Base-by-base conservation (phyloP, 2,113 vertebrate species). In the Heteronetta atricapilla region DNA sequence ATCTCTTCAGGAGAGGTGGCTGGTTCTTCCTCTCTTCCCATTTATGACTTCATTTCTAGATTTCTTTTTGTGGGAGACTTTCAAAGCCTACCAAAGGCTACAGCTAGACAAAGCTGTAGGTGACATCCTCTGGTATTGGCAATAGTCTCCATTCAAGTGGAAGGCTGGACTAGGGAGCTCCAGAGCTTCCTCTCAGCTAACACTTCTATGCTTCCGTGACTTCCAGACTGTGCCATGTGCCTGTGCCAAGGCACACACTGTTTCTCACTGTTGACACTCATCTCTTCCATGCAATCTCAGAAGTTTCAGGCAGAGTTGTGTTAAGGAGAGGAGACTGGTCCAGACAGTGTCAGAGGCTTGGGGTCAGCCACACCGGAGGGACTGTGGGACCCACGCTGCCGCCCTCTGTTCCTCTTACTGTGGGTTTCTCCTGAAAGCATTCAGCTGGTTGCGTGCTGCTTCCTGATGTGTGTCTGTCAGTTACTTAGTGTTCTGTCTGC, bases 361-460 rank as follows among this genome's bases (percentile, higher is more conserved):
- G 59, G 28, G 44, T 59, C 60, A 60, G 31, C 10, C 38, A 53
- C 15, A 3, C 52, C 14, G 25, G 29, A 70, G 40, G 56, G 26
- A 21, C 33, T 0, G 0, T 0, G 3, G 46, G 40, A 26, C 50
- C 67, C 78, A 31, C 8, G 21, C 58, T 77, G 8, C 48, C 28
- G 25, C 50, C 48, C 8, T 25, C 63, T 63, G 1, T 46, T 66
- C 23, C 59, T 87, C 53, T 67, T 34, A 6, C 28, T 74, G 13
- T 13, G 79, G 42, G 2, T 46, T 74, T 46, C 28, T 53, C 13
- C 55, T 33, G 55, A 63, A 55, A 46, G 14, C n/a, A 4, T 79
- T 68, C 16, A 52, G 4, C 23, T 1, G 3, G 9, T 55, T 38
- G 11, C 13, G 10, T 64, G 18, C 60, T 88, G 67, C 69, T 79